phyloP scores from a whole-genome alignment of 2,113 vertebrate species.

The Emydocephalus ijimae region DNA sequence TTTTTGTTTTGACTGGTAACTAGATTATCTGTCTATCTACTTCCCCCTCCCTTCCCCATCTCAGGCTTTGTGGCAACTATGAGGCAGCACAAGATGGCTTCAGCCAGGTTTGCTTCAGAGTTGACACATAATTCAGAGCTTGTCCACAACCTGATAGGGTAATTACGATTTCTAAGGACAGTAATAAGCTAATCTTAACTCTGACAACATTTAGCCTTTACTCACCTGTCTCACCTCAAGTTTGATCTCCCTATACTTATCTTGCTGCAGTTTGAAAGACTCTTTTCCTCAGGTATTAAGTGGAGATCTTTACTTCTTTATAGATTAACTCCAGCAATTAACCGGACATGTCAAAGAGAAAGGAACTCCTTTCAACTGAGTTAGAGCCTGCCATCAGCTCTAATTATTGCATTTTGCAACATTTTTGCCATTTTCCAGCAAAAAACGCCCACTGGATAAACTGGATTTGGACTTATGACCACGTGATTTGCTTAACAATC shows the following conservation, averaged over 20 bases:
- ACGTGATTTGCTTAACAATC: neutral
- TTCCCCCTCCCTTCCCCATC: no score
- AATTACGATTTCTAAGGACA: neutral
- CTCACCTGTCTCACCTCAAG: neutral
- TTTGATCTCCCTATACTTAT: neutral
- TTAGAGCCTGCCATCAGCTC: neutral
- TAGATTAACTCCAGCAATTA: neutral
- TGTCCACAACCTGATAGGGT: neutral
- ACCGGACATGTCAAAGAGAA: neutral
- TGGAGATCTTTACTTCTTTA: neutral
- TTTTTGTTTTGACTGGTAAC: no score
- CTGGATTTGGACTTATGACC: neutral
- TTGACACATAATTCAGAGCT: neutral
- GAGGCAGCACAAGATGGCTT: no score
- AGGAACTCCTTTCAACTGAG: neutral
- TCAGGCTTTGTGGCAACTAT: no score
- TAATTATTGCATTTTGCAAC: neutral
- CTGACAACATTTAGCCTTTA: neutral
- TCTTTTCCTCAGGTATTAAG: neutral
- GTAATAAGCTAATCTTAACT: neutral
- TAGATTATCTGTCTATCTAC: no score
- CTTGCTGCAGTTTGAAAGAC: neutral
- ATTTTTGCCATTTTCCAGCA: neutral
- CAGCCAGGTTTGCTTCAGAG: no score
- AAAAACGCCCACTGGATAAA: neutral